Evolutionary conservation across 2,888 invertebrate genomes (phyloP), one percentile per base, ranked within the genome.

Genomic region (Syrphus vitripennis): DNA sequence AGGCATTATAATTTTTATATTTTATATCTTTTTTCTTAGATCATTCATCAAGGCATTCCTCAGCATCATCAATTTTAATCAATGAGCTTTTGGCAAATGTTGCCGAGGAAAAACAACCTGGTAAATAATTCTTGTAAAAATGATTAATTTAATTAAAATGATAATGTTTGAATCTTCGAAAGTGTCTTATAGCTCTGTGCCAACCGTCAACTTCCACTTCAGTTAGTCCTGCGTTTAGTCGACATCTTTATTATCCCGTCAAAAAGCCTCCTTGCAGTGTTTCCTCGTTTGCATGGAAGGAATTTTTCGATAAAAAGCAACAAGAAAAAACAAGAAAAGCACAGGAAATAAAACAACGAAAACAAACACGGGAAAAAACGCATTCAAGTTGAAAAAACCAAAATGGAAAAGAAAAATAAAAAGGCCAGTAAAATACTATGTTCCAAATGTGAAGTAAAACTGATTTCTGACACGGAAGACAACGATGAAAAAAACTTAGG

Each of bases 301-400:
- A 65, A 31, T 31, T 65, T 65, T 65, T 65, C 48, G 29, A 31
- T 34, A 65, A 48, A 45, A 29, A 48, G 65, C 45, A 48, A 65
- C 29, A 19, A 31, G 48, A 65, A 48, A 48, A 63, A 65, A 26
- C 42, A 3, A 63, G 10, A n/a, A 63, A 63, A 42, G 63, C 24
- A 21, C 14, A 42, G 24, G 42, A 63, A 42, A 63, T 63, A 26
- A 40, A 63, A 31, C 45, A 45, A 21, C 45, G 24, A 40, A 21
- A 61, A 40, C 37, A 55, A 55, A 16, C 55, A 14, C 29, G 55
- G 16, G 31, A 55, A 55, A 9, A 55, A 55, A 31, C 55, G 55
- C 24, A 42, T 42, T 42, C 42, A 42, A 42, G n/a, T 5, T 42
- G 1, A 42, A 42, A 16, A 42, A 42, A n/a, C 16, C 4, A 42